Evolutionary conservation across 2,113 vertebrate genomes (phyloP), one percentile per base, ranked within the genome.

Genomic region (Phaethornis superciliosus): DNA sequence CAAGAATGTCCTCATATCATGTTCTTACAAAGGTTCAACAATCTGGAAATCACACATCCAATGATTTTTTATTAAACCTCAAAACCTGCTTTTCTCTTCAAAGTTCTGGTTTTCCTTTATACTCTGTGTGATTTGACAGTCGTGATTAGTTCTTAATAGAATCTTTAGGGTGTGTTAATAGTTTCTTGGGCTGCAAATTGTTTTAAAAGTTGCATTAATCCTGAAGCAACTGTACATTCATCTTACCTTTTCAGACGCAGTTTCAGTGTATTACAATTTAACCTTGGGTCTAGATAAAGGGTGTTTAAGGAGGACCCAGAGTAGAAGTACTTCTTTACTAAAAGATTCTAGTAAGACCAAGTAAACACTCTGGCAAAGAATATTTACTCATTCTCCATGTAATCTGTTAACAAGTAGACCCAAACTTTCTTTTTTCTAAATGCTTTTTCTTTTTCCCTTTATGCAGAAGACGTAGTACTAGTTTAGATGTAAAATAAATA

Each of bases 121-220:
- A 26, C 2, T 62, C 17, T 68, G 26, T 68, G 18, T 74, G 19
- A 42, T 44, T 52, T 76, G 80, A 84, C 23, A 33, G 17, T 49
- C 63, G 60, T 72, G 22, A 80, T 81, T 60, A 67, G 9, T 55
- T 89, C 92, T 83, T 79, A 84, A 58, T 79, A 51, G 54, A 93
- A 82, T 88, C 33, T 79, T 40, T 68, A 88, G 10, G 17, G 15
- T 90, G 16, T 68, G 37, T 14, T 92, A 95, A 87, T 81, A 88
- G 23, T 89, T 81, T 84, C 62, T 89, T 69, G 42, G 83, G 81
- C 23, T 56, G 13, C 21, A 90, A 72, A 64, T 56, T 77, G 32
- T 65, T 91, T 92, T 89, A 90, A 93, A 96, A 97, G 32, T 14
- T 51, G 44, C 51, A 90, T 96, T 96, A 90, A 91, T 97, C 67